A percentile compares a stretch with the other conserved stretches of the same genome.
Evolutionary conservation across 35 echinoderm and acorn worm genomes (phyloP).

Genomic region (Lytechinus pictus): DNA sequence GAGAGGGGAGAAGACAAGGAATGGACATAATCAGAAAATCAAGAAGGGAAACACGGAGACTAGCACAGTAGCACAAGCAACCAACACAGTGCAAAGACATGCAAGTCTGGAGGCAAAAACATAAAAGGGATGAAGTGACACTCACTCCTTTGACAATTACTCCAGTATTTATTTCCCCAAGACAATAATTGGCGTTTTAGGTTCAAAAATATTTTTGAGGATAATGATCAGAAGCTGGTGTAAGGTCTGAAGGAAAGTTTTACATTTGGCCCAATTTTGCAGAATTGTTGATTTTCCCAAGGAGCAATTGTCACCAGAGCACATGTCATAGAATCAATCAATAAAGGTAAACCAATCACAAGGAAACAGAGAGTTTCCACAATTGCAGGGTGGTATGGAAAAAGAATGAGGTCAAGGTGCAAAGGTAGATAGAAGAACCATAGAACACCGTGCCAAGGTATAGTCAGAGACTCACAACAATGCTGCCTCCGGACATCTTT

Average conservation of each 20-base stretch:
- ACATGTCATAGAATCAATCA: no score
- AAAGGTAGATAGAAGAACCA: neutral
- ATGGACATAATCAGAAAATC: neutral
- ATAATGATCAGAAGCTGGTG: no score
- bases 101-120: neutral
- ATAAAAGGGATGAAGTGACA: no score
- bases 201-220: no score
- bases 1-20: neutral
- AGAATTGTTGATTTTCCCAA: no score
- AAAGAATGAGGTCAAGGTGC: neutral
- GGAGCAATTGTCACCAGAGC: no score
- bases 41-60: neutral
- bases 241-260: no score
- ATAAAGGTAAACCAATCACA: neutral
- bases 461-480: neutral
- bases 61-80: neutral
- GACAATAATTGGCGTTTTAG: no score
- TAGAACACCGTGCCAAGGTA: neutral
- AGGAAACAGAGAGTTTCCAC: neutral
- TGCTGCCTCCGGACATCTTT: slow-evolving; percentile 17
- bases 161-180: no score
- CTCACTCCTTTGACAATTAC: no score
- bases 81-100: neutral
- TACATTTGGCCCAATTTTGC: no score
- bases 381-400: neutral